Evolutionary conservation across 2,797 vertebrate species (phyloP).

Genomic region (Rhinophrynus dorsalis): DNA sequence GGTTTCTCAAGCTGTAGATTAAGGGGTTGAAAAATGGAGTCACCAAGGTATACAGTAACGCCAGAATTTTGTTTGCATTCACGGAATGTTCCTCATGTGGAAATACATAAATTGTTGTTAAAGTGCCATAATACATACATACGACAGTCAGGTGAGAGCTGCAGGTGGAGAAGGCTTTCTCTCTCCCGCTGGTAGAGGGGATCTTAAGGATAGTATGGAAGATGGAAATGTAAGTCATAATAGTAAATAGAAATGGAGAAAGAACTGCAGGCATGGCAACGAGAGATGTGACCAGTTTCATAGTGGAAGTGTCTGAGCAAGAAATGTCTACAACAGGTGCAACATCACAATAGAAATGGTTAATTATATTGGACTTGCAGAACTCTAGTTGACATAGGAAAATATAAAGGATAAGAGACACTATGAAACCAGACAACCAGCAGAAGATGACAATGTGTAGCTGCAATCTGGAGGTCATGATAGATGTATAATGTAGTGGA

Average conservation of each 20-base stretch:
- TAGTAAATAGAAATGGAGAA: slow-evolving; percentile 5
- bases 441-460: neutral
- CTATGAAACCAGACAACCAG: neutral
- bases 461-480: neutral
- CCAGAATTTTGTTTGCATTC: slow-evolving; percentile 9
- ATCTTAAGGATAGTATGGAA: slow-evolving; percentile 1
- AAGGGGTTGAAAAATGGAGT: slow-evolving; percentile 35
- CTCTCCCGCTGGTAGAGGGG: slow-evolving; percentile 11
- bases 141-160: slow-evolving; percentile 34
- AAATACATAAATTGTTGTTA: slow-evolving; percentile 6
- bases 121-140: slow-evolving; percentile 19
- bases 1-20: slow-evolving; percentile 27
- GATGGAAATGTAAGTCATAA: neutral
- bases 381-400: neutral
- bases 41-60: slow-evolving; percentile 19
- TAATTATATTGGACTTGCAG: slow-evolving; percentile 20
- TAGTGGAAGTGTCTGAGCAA: neutral
- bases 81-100: slow-evolving; percentile 3
- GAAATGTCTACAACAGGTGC: slow-evolving; percentile 6
- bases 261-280: neutral
- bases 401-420: neutral
- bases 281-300: neutral
- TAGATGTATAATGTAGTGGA: slow-evolving; percentile 24
- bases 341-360: slow-evolving; percentile 37
- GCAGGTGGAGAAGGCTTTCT: slow-evolving; percentile 40